Conservation (phyloP, 2,888 invertebrate species). For the Drosophila histrio region DNA sequence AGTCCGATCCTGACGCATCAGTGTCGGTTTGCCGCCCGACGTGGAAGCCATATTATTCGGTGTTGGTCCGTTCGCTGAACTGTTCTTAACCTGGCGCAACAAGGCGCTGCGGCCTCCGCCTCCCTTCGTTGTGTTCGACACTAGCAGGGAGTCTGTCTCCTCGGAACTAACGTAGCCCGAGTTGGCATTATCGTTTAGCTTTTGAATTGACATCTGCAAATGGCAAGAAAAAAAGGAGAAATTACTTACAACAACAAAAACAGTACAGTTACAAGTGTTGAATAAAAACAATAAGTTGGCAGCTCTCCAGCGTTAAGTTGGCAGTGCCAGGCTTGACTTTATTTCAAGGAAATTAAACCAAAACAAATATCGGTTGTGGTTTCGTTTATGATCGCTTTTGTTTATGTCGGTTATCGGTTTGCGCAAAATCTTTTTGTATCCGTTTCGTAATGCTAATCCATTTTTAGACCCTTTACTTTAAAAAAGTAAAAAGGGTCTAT, state of each 20-base stretch:
- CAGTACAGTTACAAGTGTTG: no score
- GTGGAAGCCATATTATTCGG: conserved; percentile 76
- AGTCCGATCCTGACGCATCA: conserved; percentile 94
- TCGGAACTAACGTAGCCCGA: conserved; percentile 91
- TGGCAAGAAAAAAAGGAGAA: background rate
- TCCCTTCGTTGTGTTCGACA: conserved; percentile 84
- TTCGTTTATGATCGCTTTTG: no score
- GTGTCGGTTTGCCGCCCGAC: conserved; percentile 89
- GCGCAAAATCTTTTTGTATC: no score
- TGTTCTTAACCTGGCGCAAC: conserved; percentile 82
- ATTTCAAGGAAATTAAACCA: no score
- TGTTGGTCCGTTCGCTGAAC: conserved; percentile 82
- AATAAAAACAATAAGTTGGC: no score
- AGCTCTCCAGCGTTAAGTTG: background rate
- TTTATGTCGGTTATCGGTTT: no score
- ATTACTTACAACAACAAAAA: no score
- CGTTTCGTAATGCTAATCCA: no score
- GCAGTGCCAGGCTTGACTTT: no score
- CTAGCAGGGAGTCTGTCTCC: conserved; percentile 92
- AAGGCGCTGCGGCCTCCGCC: conserved; percentile 78
- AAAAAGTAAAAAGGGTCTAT: no score
- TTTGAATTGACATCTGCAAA: conserved; percentile 84
- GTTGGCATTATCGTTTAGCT: conserved; percentile 86
- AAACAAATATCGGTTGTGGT: no score
- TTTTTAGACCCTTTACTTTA: no score